Evolutionary conservation across 2,888 invertebrate genomes (phyloP), one percentile per base, ranked within the genome.

Genomic region (Orthonychiurus folsomi): DNA sequence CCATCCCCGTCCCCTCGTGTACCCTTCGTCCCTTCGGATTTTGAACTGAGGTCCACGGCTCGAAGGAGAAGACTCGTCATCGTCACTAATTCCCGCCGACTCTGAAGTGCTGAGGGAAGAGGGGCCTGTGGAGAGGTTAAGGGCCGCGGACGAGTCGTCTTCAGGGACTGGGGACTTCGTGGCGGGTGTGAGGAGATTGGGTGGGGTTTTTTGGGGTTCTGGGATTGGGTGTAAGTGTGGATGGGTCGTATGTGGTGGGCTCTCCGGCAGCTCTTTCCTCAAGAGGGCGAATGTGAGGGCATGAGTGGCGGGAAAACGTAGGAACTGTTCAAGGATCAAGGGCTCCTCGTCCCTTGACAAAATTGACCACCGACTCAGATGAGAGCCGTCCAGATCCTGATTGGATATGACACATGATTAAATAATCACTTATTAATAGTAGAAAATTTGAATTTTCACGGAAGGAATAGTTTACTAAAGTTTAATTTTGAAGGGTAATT

Each of bases 271-370:
- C 57, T 69, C 69, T 59, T 69, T 68, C 18, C 68, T 56, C 55
- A 68, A 63, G 20, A 69, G 62, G 28, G 66, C 64, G 56, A 69
- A 66, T 47, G 60, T 86, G 75, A 88, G 85, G 72, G 89, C 86
- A 77, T 89, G 85, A 66, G 92, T 93, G 81, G 91, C 91, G 75
- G 88, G 88, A 75, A 92, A 88, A 74, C 91, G 84, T 74, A 93
- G 84, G 78, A 93, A 93, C 80, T 93, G 91, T 78, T 92, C 91
- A 71, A 93, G 82, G 73, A 92, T 90, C 80, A 92, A 83, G 76
- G 87, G 88, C 81, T 93, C 92, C 80, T 93, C 93, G 77, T 91
- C 88, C 75, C 86, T 82, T 74, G 87, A 87, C 77, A 88, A 87
- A 76, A 91, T 86, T 75, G 85, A 86, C 92, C 92, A 93, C 82